Percentiles rank a stretch among this genome's conserved stretches.
phyloP scores from a whole-genome alignment of 2,113 vertebrate genomes.

The Rhynchomys soricoides region DNA sequence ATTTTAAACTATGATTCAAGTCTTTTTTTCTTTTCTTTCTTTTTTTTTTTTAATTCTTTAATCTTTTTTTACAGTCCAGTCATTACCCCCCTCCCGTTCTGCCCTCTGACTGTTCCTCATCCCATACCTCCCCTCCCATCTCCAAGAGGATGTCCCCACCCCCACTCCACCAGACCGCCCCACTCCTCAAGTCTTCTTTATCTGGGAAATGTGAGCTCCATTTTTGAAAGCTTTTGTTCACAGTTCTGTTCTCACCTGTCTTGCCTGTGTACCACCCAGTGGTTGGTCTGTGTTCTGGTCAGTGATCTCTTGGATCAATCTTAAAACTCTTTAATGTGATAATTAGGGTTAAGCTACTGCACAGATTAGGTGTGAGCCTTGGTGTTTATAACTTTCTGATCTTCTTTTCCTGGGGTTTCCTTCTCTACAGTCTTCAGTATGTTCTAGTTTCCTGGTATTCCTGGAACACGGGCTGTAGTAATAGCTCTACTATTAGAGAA shows the following conservation, averaged over 20 bases:
- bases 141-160: too few relatives aligned
- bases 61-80: too few relatives aligned
- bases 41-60: too few relatives aligned
- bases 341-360: neutral
- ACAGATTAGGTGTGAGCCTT: neutral
- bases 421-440: neutral
- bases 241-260: neutral
- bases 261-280: neutral
- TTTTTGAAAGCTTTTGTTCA: neutral
- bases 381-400: neutral
- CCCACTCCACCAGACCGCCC: too few relatives aligned
- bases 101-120: too few relatives aligned
- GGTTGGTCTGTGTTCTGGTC: neutral
- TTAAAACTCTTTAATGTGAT: neutral
- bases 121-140: too few relatives aligned
- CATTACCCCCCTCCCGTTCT: too few relatives aligned
- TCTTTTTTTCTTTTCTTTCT: too few relatives aligned
- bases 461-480: neutral
- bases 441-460: neutral
- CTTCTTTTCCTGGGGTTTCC: neutral
- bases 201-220: neutral
- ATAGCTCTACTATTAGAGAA: neutral
- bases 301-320: neutral
- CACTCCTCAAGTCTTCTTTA: neutral
- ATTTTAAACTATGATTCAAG: conserved; percentile 1